These are phyloP conservation scores for Seira musarum DNA, from an alignment of 2,888 invertebrate species.

Conservation along the genomic window DNA sequence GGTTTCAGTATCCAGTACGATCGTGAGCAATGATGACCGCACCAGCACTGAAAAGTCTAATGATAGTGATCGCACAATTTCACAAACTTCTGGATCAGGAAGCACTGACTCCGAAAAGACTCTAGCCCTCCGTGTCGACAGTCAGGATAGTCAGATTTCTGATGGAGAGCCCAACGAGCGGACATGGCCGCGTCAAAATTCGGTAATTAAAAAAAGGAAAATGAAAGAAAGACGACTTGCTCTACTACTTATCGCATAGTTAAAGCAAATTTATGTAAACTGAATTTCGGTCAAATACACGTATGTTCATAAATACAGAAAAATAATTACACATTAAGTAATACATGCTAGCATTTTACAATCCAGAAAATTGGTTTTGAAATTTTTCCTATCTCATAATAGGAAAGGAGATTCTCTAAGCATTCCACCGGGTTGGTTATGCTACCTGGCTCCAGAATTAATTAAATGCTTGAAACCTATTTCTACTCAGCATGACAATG, in stretches of 20 bases:
- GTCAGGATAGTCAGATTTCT: slow-evolving; percentile 85
- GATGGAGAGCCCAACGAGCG: slow-evolving; percentile 75
- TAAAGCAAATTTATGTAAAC: not conserved
- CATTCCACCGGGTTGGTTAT: slow-evolving; percentile 98
- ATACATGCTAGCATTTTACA: too few relatives aligned
- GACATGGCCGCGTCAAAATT: slow-evolving; percentile 74
- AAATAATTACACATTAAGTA: too few relatives aligned
- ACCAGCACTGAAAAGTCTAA: slow-evolving; percentile 71
- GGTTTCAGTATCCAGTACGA: too few relatives aligned
- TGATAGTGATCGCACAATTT: slow-evolving; percentile 74
- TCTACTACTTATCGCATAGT: not conserved
- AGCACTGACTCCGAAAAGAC: slow-evolving; percentile 90
- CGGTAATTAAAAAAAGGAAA: slow-evolving; percentile 71
- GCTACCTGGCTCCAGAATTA: slow-evolving; percentile 98
- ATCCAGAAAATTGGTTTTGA: too few relatives aligned
- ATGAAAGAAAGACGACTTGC: slow-evolving; percentile 47
- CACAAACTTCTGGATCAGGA: slow-evolving; percentile 77
- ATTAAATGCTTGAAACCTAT: slow-evolving; percentile 86
- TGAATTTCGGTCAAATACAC: slow-evolving; percentile 45
- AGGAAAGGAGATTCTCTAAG: slow-evolving; percentile 85
- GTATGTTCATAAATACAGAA: too few relatives aligned
- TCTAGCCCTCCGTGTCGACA: slow-evolving; percentile 82
- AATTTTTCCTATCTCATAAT: too few relatives aligned
- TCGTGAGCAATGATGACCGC: slow-evolving; percentile 62
- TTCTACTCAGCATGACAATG: slow-evolving; percentile 80